Evolutionary conservation across 2,888 invertebrate genomes (phyloP).

Genomic region (Eilema sororculum): DNA sequence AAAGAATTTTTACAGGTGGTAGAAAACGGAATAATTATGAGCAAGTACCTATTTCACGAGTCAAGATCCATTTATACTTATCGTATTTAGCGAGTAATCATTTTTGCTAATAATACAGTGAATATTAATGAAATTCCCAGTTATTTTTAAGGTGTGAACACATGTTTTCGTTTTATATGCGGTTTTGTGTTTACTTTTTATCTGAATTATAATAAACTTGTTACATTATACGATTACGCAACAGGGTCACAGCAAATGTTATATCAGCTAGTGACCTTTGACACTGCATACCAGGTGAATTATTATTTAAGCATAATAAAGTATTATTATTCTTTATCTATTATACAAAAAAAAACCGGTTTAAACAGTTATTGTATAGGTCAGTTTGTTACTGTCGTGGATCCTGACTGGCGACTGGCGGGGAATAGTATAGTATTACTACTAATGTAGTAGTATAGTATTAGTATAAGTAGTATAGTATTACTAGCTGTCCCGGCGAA

Average conservation of each 20-base stretch:
- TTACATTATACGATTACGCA: no score
- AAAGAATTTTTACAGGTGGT: no score
- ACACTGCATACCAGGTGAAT: neutral
- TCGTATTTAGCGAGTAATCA: no score
- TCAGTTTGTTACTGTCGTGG: neutral
- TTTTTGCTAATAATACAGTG: no score
- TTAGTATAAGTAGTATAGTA: no score
- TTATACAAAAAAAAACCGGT: neutral
- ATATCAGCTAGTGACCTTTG: neutral
- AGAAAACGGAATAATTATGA: no score
- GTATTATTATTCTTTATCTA: neutral
- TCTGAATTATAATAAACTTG: neutral
- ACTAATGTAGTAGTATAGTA: no score
- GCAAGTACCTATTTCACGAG: no score
- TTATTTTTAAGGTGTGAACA: neutral
- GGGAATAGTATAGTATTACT: no score
- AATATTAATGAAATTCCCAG: no score
- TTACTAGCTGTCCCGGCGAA: no score
- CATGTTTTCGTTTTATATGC: neutral
- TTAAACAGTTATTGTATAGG: neutral
- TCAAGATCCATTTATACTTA: no score
- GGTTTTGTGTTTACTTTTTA: neutral
- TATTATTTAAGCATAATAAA: neutral
- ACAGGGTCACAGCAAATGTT: neutral
- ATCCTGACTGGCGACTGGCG: neutral